Conservation (phyloP, 2,888 invertebrate genomes). For the Tromatobia lineatoria region DNA sequence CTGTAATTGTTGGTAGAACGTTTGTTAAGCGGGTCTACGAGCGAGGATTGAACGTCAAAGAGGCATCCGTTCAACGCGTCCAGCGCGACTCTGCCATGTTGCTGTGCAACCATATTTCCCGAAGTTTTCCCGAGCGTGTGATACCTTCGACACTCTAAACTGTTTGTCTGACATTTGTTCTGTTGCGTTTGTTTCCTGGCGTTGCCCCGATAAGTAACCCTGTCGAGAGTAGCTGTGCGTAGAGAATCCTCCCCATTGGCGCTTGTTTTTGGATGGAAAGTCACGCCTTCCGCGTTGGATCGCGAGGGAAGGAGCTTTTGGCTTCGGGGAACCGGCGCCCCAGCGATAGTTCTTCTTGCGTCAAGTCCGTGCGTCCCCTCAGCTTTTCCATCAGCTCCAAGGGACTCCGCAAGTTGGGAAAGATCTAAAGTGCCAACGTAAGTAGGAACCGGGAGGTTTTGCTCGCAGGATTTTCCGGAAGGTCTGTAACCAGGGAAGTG, state of each 20-base stretch:
- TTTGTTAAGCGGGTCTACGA: conserved; percentile 74
- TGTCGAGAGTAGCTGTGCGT: conserved; percentile 81
- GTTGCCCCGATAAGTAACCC: conserved; percentile 80
- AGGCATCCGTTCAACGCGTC: conserved; percentile 75
- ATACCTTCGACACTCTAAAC: conserved; percentile 79
- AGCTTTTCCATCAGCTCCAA: conserved; percentile 72
- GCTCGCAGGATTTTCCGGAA: conserved; percentile 72
- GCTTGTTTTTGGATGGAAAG: conserved; percentile 50
- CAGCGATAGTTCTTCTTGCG: conserved; percentile 72
- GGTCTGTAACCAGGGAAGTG: conserved; percentile 81
- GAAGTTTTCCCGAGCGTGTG: conserved; percentile 79
- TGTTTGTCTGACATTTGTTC: conserved; percentile 77
- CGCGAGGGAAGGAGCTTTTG: conserved; percentile 77
- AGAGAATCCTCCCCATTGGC: conserved; percentile 72
- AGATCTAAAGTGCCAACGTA: conserved; percentile 77
- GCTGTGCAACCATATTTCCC: conserved; percentile 56
- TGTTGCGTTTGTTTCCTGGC: conserved; percentile 77
- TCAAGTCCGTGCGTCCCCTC: conserved; percentile 76
- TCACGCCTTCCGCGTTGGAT: conserved; percentile 7
- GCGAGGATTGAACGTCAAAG: conserved; percentile 70
- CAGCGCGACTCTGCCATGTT: conserved; percentile 56
- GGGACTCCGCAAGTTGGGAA: conserved; percentile 77
- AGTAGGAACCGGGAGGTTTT: conserved; percentile 73
- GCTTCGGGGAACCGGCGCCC: conserved; percentile 78
- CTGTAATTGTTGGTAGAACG: conserved; percentile 70